Conservation (phyloP, 1,140 invertebrate genomes). For the Megalopta genalis region DNA sequence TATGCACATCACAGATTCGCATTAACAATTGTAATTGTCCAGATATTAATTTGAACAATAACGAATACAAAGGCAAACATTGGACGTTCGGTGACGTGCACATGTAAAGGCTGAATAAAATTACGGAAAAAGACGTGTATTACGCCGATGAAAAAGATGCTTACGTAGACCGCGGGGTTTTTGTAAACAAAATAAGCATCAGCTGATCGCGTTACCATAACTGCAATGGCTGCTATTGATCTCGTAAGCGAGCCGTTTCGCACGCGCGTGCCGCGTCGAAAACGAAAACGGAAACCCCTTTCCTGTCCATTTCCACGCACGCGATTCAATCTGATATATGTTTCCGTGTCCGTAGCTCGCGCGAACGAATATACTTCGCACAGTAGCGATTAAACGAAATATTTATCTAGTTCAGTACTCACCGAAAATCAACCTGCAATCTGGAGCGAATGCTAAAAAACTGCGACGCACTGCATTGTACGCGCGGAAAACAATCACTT, state of each 20-base stretch:
- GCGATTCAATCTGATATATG: constrained; percentile 6
- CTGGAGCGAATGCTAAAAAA: constrained; percentile 76
- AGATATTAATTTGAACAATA: no score
- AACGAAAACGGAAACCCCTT: constrained; percentile 4
- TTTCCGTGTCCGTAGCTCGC: not conserved
- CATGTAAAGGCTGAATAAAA: no score
- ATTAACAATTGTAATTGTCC: no score
- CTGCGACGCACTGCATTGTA: constrained; percentile 69
- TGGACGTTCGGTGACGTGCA: no score
- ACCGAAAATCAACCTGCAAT: constrained; percentile 65
- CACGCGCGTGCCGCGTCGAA: constrained; percentile 41
- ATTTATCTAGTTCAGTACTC: constrained; percentile 44
- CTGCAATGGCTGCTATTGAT: constrained; percentile 68
- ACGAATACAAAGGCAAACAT: no score
- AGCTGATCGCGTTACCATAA: constrained; percentile 57
- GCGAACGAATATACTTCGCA: not conserved
- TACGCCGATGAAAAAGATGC: no score
- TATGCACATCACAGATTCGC: no score
- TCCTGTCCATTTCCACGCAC: constrained; percentile 24
- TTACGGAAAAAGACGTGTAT: not conserved
- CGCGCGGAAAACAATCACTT: constrained; percentile 48
- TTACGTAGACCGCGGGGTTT: not conserved
- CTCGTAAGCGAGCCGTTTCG: constrained; percentile 40
- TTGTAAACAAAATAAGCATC: constrained; percentile 57
- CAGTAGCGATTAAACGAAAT: not conserved